Percentiles rank a stretch among this genome's conserved stretches.
Evolutionary conservation across 2,113 vertebrate species (phyloP).

Genomic region (Gila orcuttii): DNA sequence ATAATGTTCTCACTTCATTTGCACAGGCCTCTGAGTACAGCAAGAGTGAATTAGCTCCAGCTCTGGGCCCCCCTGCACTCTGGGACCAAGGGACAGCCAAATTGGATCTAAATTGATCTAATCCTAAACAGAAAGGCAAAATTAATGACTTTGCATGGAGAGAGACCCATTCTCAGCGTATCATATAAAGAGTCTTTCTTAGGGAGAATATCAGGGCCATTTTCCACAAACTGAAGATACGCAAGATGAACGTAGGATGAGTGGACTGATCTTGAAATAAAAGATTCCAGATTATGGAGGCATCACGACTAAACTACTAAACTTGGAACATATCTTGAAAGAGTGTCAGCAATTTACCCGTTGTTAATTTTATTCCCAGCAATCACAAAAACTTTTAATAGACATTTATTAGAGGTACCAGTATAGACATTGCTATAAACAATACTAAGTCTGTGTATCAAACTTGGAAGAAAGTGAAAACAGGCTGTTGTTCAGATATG

Average conservation of each 20-base stretch:
- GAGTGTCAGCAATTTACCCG: not conserved
- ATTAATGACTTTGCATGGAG: constrained; percentile 59
- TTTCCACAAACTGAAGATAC: not conserved
- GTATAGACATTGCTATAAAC: not conserved
- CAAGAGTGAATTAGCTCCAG: constrained; percentile 56
- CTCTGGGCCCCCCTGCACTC: constrained; percentile 47
- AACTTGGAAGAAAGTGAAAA: not conserved
- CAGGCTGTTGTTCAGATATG: not conserved
- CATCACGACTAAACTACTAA: not conserved
- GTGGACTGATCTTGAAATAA: constrained; percentile 2
- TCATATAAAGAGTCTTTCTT: constrained; percentile 21
- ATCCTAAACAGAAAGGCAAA: constrained; percentile 60
- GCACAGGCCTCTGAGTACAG: constrained; percentile 34
- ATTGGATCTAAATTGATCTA: constrained; percentile 66
- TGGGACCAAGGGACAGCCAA: constrained; percentile 51
- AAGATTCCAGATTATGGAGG: not conserved
- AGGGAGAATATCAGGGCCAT: not conserved
- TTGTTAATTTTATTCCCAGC: not conserved
- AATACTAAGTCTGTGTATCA: not conserved
- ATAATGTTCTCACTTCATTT: constrained; percentile 56
- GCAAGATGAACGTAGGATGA: not conserved
- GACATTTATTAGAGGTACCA: not conserved
- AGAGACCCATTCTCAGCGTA: constrained; percentile 31
- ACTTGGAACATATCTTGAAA: not conserved
- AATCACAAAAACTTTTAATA: not conserved